These are phyloP conservation scores for Crenichthys baileyi DNA, from an alignment of 2,797 vertebrate genomes.

Conservation along the genomic window DNA sequence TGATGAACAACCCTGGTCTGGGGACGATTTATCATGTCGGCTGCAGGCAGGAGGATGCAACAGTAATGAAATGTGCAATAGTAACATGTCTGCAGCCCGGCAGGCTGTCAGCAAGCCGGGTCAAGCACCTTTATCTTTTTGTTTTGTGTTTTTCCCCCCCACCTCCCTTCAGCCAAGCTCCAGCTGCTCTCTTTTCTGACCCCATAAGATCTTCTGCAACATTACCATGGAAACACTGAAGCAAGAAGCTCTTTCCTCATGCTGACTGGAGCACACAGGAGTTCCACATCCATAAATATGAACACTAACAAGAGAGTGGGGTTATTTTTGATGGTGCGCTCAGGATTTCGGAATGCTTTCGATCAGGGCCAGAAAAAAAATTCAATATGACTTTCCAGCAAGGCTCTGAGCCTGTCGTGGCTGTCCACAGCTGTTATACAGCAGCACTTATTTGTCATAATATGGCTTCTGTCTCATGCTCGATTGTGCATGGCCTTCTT, in stretches of 20 bases:
- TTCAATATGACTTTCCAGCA: conserved; percentile 18
- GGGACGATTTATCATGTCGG: conserved; percentile 65
- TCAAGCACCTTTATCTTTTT: conserved; percentile 40
- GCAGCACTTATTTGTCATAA: conserved; percentile 38
- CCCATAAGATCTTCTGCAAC: conserved; percentile 80
- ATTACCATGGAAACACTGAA: conserved; percentile 89
- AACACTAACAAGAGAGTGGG: conserved; percentile 20
- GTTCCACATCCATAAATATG: conserved; percentile 36
- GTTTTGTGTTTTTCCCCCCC: conserved; percentile 50
- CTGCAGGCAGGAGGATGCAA: conserved; percentile 38
- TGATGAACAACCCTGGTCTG: conserved; percentile 62
- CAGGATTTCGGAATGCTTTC: conserved; percentile 38
- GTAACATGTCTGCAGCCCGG: conserved; percentile 25
- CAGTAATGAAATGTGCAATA: conserved; percentile 66
- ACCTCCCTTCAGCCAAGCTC: conserved; percentile 39
- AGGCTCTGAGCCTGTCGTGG: conserved; percentile 20
- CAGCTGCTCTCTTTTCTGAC: conserved; percentile 77
- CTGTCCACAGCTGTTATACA: conserved; percentile 17
- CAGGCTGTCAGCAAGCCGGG: conserved; percentile 21
- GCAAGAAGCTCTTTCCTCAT: conserved; percentile 73
- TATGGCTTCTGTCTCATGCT: conserved; percentile 45
- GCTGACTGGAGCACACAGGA: conserved; percentile 71
- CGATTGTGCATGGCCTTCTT: conserved; percentile 31
- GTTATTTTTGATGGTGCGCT: conserved; percentile 56
- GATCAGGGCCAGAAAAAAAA: conserved; percentile 18